These are phyloP conservation scores for Cochlearius cochlearius DNA, from an alignment of 2,113 vertebrate species.

Conservation along the genomic window DNA sequence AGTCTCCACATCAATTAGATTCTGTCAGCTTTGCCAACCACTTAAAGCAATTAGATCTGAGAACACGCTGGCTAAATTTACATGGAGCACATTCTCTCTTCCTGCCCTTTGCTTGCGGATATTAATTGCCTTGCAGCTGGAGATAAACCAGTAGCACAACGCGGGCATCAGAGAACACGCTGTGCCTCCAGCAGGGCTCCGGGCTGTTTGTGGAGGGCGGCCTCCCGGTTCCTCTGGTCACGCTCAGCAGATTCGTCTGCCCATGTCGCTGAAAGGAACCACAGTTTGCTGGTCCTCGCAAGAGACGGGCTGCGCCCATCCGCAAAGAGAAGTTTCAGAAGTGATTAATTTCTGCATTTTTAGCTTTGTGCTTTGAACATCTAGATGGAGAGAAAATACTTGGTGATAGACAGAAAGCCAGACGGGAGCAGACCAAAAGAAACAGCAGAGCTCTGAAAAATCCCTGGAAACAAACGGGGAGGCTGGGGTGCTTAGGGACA, in stretches of 20 bases:
- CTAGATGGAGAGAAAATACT: not conserved
- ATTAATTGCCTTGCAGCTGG: not conserved
- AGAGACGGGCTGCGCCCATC: not conserved
- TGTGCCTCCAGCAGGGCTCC: not conserved
- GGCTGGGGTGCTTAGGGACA: not conserved
- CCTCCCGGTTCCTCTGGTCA: not conserved
- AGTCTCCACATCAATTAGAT: not conserved
- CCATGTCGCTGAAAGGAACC: not conserved
- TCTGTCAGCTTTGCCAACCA: not conserved
- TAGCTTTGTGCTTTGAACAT: not conserved
- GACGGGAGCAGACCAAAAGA: not conserved
- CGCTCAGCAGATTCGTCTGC: not conserved
- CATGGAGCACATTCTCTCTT: not conserved
- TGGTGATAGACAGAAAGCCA: not conserved
- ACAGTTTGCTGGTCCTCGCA: not conserved
- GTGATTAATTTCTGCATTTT: not conserved
- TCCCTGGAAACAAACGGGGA: not conserved
- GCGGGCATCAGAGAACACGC: not conserved
- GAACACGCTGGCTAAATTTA: not conserved
- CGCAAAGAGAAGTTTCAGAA: not conserved
- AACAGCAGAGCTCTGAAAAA: not conserved
- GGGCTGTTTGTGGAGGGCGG: not conserved
- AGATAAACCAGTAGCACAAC: not conserved
- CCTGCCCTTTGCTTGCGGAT: not conserved
- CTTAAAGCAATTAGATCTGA: not conserved